These are phyloP conservation scores for Triplophysa tibetana DNA, from an alignment of 2,113 vertebrate genomes.

Conservation along the genomic window DNA sequence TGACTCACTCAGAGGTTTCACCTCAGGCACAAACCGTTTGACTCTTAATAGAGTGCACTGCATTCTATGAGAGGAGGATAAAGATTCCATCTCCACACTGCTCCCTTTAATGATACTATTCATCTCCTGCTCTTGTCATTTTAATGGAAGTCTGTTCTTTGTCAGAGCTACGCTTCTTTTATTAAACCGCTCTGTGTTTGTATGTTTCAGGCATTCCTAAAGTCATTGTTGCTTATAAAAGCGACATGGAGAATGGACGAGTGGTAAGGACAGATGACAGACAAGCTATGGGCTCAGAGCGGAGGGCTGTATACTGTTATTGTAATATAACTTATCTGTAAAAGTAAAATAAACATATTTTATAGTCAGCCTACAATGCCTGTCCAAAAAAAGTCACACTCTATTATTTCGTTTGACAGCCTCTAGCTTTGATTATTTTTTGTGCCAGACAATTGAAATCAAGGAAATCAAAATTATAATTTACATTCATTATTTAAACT, in stretches of 20 bases:
- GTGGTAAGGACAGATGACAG: constrained; percentile 58
- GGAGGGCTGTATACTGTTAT: constrained; percentile 48
- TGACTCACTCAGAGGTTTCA: constrained; percentile 32
- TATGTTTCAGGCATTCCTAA: constrained; percentile 53
- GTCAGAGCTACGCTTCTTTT: constrained; percentile 16
- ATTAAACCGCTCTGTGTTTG: constrained; percentile 19
- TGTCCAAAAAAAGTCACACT: too few species aligned
- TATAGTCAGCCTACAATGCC: too few species aligned
- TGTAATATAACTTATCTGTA: too few species aligned
- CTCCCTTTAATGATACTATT: constrained; percentile 38
- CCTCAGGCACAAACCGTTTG: constrained; percentile 3
- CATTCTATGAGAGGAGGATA: constrained; percentile 4
- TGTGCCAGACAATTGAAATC: too few species aligned
- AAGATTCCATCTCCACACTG: constrained; percentile 2
- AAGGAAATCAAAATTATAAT: too few species aligned
- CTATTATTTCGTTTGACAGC: too few species aligned
- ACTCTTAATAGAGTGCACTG: constrained; percentile 25
- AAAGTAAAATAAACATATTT: too few species aligned
- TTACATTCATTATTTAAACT: too few species aligned
- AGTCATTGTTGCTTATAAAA: constrained; percentile 61
- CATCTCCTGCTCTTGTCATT: constrained; percentile 33
- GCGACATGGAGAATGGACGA: constrained; percentile 59
- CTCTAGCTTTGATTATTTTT: too few species aligned
- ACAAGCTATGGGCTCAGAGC: constrained; percentile 53
- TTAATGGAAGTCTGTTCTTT: constrained; percentile 38